Conservation (phyloP, 2,797 vertebrate genomes). For the Ctenopoma kingsleyae region DNA sequence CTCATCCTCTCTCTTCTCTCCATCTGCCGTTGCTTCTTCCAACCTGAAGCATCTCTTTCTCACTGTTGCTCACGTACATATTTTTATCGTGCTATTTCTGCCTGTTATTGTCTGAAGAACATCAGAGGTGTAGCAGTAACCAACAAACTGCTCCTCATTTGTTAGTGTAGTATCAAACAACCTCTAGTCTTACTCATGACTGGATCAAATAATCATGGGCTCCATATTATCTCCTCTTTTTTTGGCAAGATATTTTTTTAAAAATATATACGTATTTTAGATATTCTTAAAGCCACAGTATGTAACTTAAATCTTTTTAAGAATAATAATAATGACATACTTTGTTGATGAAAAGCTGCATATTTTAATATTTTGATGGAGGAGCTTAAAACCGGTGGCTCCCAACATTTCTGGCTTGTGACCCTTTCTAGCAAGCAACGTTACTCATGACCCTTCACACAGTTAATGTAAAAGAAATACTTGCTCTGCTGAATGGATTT, state of each 20-base stretch:
- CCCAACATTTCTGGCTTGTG: no score
- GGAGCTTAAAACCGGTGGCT: no score
- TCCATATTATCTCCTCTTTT: neutral
- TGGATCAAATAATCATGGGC: neutral
- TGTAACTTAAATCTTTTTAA: no score
- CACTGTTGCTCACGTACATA: slow-evolving; percentile 16
- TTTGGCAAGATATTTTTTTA: no score
- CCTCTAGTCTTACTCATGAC: neutral
- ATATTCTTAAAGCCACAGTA: no score
- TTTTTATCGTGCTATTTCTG: slow-evolving; percentile 19
- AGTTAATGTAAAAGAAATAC: neutral
- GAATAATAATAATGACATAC: no score
- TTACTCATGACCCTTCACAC: neutral
- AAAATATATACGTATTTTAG: no score
- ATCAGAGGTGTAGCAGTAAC: neutral
- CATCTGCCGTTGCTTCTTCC: slow-evolving; percentile 26
- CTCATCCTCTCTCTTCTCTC: slow-evolving; percentile 28
- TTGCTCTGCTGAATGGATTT: neutral
- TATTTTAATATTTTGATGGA: no score
- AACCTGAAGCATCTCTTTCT: slow-evolving; percentile 35
- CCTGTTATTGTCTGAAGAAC: neutral
- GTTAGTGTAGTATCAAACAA: neutral
- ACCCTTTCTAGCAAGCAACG: no score
- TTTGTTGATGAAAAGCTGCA: no score
- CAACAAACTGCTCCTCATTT: neutral